Evolutionary conservation across 2,888 invertebrate genomes (phyloP).

Genomic region (Platerodrilus igneus): DNA sequence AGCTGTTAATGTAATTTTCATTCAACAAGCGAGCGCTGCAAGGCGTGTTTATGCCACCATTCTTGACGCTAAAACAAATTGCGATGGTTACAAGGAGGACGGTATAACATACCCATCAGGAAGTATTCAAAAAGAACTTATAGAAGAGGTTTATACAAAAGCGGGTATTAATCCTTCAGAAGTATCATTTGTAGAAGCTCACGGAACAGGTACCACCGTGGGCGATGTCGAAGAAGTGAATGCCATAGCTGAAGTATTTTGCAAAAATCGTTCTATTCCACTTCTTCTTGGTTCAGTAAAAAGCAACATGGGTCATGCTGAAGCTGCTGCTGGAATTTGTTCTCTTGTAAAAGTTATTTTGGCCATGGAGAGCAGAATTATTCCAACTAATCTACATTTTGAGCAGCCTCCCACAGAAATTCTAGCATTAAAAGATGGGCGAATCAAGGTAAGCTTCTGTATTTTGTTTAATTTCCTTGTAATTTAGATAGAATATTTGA

Average conservation of each 20-base stretch:
- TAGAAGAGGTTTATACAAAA: too few relatives aligned
- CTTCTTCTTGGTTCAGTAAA: slow-evolving; percentile 82
- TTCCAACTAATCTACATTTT: slow-evolving; percentile 89
- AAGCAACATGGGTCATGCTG: slow-evolving; percentile 86
- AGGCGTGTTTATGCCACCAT: slow-evolving; percentile 53
- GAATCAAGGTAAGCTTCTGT: too few relatives aligned
- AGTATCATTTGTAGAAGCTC: slow-evolving; percentile 76
- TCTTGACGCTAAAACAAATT: too few relatives aligned
- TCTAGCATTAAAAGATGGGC: too few relatives aligned
- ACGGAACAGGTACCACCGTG: slow-evolving; percentile 67
- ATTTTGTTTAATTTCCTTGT: too few relatives aligned
- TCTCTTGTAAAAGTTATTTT: slow-evolving; percentile 66
- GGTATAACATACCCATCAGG: slow-evolving; percentile 27
- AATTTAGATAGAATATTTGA: too few relatives aligned
- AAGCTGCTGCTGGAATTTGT: slow-evolving; percentile 75
- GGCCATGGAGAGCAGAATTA: slow-evolving; percentile 68
- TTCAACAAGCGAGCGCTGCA: slow-evolving; percentile 60
- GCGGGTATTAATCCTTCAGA: slow-evolving; percentile 62
- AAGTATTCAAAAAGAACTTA: slow-evolving; percentile 57
- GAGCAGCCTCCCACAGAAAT: too few relatives aligned
- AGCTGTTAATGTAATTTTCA: slow-evolving; percentile 62
- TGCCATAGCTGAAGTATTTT: slow-evolving; percentile 75
- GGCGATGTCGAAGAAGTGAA: slow-evolving; percentile 87
- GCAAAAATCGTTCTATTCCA: slow-evolving; percentile 64
- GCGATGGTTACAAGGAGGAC: slow-evolving; percentile 25